A percentile compares a stretch with the other conserved stretches of the same genome.
Conservation (phyloP, 1,140 invertebrate species). For the Tenebrio molitor region DNA sequence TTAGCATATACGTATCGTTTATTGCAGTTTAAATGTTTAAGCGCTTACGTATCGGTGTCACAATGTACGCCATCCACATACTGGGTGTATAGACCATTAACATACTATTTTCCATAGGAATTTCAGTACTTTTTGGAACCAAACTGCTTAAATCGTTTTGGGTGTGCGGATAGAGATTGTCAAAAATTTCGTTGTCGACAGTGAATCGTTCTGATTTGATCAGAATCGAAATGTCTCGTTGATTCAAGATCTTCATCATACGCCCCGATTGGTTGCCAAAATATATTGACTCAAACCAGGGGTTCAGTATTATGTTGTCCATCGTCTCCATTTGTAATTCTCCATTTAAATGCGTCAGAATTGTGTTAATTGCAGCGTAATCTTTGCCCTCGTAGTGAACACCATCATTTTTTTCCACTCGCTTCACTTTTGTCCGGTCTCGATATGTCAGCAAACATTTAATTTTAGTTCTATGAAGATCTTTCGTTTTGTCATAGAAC, state of each 20-base stretch:
- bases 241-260: conserved; percentile 5
- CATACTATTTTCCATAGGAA: neutral
- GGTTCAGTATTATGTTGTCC: conserved; percentile 19
- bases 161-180: conserved; percentile 35
- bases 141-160: conserved; percentile 32
- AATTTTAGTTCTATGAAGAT: conserved; percentile 16
- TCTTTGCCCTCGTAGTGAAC: conserved; percentile 18
- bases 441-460: conserved; percentile 10
- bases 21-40: no score
- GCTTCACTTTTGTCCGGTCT: conserved; percentile 24
- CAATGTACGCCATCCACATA: neutral
- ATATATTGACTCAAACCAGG: conserved; percentile 16
- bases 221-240: conserved; percentile 33
- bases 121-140: conserved; percentile 26
- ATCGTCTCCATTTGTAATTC: conserved; percentile 12
- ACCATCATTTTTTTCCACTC: neutral
- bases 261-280: neutral
- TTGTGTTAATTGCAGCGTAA: conserved; percentile 9
- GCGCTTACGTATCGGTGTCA: neutral
- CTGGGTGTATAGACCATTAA: neutral
- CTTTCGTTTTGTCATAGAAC: conserved; percentile 29
- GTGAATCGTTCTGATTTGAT: conserved; percentile 34
- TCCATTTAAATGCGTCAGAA: conserved; percentile 32
- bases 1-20: no score
- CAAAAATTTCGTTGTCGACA: conserved; percentile 20